Conservation (phyloP, 2,113 vertebrate genomes). For the Nerophis lumbriciformis region DNA sequence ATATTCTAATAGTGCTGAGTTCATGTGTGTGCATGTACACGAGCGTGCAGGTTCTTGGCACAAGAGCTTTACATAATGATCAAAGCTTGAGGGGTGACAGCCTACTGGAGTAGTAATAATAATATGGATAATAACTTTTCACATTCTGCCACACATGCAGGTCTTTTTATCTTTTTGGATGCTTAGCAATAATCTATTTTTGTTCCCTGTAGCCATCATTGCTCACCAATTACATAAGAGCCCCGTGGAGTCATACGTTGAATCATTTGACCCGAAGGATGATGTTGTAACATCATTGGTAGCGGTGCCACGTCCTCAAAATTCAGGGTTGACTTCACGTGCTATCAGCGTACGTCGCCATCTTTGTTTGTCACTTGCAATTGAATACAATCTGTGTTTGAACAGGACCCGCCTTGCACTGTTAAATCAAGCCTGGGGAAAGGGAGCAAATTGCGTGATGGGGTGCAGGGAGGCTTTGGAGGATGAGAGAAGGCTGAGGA, state of each 20-base stretch:
- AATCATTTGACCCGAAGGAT: constrained; percentile 37
- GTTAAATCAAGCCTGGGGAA: background rate
- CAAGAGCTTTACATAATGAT: constrained; percentile 66
- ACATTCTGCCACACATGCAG: constrained; percentile 19
- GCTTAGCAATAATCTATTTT: background rate
- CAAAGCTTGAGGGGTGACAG: constrained; percentile 59
- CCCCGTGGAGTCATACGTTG: constrained; percentile 33
- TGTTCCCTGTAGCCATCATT: background rate
- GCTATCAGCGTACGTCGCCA: constrained; percentile 8
- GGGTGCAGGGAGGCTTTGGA: background rate
- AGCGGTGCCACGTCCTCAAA: constrained; percentile 2
- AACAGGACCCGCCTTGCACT: constrained; percentile 1
- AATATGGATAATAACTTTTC: constrained; percentile 55
- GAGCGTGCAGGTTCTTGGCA: constrained; percentile 36
- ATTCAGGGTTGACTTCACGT: constrained; percentile 18
- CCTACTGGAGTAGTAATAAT: constrained; percentile 57
- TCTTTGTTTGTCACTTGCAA: background rate
- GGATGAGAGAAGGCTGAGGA: background rate
- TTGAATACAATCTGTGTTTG: constrained; percentile 16
- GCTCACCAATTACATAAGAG: constrained; percentile 47
- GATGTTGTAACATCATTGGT: constrained; percentile 13
- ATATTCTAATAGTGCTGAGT: constrained; percentile 21
- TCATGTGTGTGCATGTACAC: constrained; percentile 25
- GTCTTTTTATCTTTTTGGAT: constrained; percentile 38
- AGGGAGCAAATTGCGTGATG: background rate